Evolutionary conservation across 2,113 vertebrate species (phyloP).

Genomic region (Strix uralensis): DNA sequence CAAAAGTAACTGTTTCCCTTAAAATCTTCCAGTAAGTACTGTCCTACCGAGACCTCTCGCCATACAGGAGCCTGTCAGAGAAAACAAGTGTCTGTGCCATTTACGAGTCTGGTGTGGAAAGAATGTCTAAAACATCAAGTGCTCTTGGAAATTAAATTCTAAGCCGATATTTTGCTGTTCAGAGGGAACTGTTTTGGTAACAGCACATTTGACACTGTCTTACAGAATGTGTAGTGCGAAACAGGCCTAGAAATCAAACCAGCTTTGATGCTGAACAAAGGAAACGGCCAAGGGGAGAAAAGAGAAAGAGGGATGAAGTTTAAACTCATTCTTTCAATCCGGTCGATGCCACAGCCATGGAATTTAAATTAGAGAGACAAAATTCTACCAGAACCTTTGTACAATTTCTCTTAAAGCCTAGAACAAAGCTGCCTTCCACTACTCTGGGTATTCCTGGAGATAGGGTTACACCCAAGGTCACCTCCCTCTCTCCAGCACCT

Average conservation of each 20-base stretch:
- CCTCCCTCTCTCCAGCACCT: neutral
- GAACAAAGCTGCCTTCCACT: neutral
- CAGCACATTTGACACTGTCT: neutral
- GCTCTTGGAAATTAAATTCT: neutral
- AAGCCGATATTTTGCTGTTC: neutral
- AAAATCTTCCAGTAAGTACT: neutral
- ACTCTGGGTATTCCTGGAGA: neutral
- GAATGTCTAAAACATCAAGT: neutral
- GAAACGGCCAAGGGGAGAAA: neutral
- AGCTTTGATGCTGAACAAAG: neutral
- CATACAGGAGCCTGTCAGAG: too few relatives aligned
- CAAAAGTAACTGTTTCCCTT: neutral
- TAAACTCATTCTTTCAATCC: neutral
- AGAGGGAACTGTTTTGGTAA: neutral
- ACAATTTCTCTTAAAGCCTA: neutral
- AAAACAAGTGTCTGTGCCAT: too few relatives aligned
- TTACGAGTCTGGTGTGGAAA: neutral
- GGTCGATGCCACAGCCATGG: neutral
- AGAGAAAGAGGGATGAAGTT: neutral
- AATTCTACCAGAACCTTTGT: neutral
- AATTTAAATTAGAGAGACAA: neutral
- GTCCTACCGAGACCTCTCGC: neutral
- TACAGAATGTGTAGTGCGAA: neutral
- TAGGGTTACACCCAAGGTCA: rapidly evolving
- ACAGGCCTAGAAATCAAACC: neutral